phyloP scores from a whole-genome alignment of 37 sponge, comb jelly and placozoan species.

The Agelas oroides region DNA sequence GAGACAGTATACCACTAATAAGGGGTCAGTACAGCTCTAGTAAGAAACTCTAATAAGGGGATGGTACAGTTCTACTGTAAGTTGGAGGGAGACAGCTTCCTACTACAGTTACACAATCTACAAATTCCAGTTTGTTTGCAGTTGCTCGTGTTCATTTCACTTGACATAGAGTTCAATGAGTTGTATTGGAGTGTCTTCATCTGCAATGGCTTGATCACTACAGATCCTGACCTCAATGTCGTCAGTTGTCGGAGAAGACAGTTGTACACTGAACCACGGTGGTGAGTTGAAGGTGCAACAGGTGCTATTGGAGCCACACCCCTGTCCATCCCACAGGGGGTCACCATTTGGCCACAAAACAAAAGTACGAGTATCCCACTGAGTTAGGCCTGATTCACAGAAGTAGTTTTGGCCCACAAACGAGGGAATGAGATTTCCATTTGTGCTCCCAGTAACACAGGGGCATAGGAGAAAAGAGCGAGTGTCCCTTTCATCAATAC shows the following conservation, averaged over 20 bases:
- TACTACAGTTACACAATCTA: no score
- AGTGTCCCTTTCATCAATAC: not conserved
- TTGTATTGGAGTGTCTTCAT: not conserved
- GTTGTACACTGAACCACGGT: constrained; percentile 4
- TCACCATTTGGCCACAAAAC: not conserved
- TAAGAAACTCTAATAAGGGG: no score
- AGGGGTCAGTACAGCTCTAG: no score
- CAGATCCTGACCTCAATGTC: constrained; percentile 10
- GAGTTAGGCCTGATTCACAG: constrained; percentile 18
- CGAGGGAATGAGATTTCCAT: not conserved
- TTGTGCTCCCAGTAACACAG: not conserved
- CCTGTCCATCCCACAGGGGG: constrained; percentile 35
- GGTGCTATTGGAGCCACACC: not conserved
- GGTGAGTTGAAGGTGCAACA: not conserved
- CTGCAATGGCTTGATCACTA: not conserved
- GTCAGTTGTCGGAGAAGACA: not conserved
- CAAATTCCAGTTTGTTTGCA: no score
- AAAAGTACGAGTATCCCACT: not conserved
- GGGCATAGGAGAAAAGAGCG: not conserved
- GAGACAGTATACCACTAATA: no score
- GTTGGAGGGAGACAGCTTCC: no score
- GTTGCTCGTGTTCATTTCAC: no score
- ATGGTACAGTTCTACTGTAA: no score
- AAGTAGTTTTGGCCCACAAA: constrained; percentile 22
- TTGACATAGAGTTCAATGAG: not conserved